Percentiles rank a stretch among this genome's conserved stretches.
Conservation (phyloP, 2,113 vertebrate species). For the Scolopax mira region DNA sequence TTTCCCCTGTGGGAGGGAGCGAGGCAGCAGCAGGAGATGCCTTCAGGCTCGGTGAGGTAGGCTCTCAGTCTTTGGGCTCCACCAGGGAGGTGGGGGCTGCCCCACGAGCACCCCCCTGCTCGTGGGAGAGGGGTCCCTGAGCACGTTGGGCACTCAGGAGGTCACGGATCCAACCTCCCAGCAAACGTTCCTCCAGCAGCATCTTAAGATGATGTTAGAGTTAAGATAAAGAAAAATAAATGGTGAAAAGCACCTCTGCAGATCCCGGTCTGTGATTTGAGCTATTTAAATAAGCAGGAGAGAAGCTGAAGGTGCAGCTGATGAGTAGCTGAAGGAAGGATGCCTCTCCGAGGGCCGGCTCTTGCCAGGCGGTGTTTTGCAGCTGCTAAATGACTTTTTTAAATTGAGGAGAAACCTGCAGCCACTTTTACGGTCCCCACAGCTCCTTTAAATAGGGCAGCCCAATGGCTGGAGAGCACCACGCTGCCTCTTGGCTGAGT, state of each 20-base stretch:
- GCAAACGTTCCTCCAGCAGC: not conserved
- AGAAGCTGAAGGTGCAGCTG: not conserved
- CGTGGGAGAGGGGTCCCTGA: not conserved
- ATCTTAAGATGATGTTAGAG: not conserved
- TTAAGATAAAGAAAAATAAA: not conserved
- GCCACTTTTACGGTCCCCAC: not conserved
- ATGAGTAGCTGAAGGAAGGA: not conserved
- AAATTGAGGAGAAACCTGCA: not conserved
- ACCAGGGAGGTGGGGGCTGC: not conserved
- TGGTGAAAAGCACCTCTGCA: not conserved
- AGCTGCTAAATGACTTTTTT: slow-evolving; percentile 18
- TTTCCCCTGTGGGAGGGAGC: rapidly evolving
- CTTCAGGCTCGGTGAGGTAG: not conserved
- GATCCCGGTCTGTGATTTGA: not conserved
- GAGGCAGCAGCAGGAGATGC: rapidly evolving
- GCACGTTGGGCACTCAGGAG: not conserved
- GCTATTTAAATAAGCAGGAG: not conserved
- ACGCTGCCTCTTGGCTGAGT: not conserved
- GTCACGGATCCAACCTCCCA: not conserved
- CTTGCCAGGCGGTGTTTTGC: not conserved
- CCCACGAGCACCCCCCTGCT: not conserved
- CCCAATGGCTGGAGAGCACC: not conserved
- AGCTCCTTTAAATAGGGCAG: slow-evolving; percentile 9
- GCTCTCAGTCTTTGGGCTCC: not conserved
- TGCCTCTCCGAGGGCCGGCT: not conserved